Evolutionary conservation across 2,888 invertebrate genomes (phyloP).

Genomic region (Ischnus inquisitorius): DNA sequence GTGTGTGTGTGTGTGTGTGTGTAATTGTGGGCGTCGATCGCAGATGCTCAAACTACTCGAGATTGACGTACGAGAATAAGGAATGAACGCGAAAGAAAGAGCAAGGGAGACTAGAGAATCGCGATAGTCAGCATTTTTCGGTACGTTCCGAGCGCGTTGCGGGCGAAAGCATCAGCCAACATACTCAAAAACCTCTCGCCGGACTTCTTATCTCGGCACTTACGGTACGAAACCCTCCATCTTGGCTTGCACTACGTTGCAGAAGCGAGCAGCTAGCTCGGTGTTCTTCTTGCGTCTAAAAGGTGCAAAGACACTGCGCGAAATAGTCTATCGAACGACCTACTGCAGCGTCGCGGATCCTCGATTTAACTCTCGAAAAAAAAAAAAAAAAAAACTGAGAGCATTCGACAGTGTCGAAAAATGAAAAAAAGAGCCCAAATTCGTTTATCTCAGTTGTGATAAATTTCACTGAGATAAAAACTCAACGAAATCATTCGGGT

Average conservation of each 20-base stretch:
- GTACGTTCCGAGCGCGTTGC: conserved; percentile 29
- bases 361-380: not conserved
- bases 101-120: conserved; percentile 36
- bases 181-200: conserved; percentile 43
- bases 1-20: not conserved
- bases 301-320: not conserved
- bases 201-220: conserved; percentile 50
- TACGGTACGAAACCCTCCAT: conserved; percentile 29
- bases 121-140: conserved; percentile 52
- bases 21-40: conserved; percentile 21
- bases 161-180: conserved; percentile 33
- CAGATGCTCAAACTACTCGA: conserved; percentile 42
- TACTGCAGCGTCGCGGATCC: too few species aligned
- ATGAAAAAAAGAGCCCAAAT: too few species aligned
- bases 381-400: not conserved
- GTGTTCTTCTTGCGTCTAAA: conserved; percentile 3
- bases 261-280: conserved; percentile 10
- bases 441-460: too few species aligned
- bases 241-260: conserved; percentile 21
- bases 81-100: not conserved
- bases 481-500: too few species aligned
- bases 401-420: too few species aligned
- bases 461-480: too few species aligned
- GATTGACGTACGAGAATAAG: conserved; percentile 36
- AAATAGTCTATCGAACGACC: not conserved